Evolutionary conservation across 1,140 invertebrate genomes (phyloP), one percentile per base, ranked within the genome.

Genomic region (Glossosoma conforme): DNA sequence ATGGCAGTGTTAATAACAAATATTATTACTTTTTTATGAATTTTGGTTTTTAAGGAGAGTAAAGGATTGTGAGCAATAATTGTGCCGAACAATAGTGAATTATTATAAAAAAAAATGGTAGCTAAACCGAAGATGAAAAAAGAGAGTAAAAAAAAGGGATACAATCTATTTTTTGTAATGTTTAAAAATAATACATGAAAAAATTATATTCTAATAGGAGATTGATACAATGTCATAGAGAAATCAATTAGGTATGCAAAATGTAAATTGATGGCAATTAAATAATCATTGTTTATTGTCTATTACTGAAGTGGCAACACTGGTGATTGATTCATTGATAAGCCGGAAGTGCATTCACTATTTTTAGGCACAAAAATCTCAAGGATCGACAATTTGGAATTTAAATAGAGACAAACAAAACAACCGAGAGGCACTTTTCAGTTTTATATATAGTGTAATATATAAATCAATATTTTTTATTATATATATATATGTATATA

Each of bases 71-170:
- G 15, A 41, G 33, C 42, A 48, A 48, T 53, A 58, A 50, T 80
- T 83, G 82, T 84, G 83, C 83, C 82, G 82, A 85, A 85, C 82
- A 85, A 85, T 83, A 84, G 83, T 84, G 83, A 85, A 80, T 72
- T 11, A 40, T 61, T 65, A 64, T 62, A 56, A 64, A 30, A 60
- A 54, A 61, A 57, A 60, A 50, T 58, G 18, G 62, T 63, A 67
- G 43, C 30, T 30, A 42, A 42, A 33, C 11, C 24, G 19, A 4
- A 46, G 33, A 45, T 38, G 36, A 47, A 24, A 18, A 25, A 28
- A 28, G 24, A 45, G 15, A 28, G 15, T 30, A 44, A 17, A 44
- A 44, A 30, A n/a, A 19, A 33, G 17, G 33, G n/a, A 8, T 19
- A 17, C 32, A 44, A 44, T 30, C n/a, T n/a, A n/a, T n/a, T n/a